A percentile compares a stretch with the other conserved stretches of the same genome.
Conservation (phyloP, 2,888 invertebrate genomes). For the Plebejus argus region DNA sequence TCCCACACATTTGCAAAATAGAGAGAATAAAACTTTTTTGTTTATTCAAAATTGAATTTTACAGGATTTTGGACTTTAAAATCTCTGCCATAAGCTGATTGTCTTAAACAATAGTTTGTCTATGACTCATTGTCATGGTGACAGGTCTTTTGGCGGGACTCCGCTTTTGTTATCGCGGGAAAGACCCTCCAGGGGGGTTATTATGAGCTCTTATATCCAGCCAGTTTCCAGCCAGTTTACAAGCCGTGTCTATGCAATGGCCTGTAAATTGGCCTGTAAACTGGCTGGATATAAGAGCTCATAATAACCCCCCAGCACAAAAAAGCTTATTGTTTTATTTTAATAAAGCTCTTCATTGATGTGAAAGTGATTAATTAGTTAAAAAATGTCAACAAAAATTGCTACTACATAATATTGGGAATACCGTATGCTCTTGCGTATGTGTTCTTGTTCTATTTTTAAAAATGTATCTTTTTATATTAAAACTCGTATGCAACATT, state of each 20-base stretch:
- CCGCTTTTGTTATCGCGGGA: conserved; percentile 41
- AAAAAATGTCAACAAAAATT: not conserved
- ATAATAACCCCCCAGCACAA: conserved; percentile 35
- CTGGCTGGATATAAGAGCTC: too few relatives aligned
- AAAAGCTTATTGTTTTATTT: conserved; percentile 35
- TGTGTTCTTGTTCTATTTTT: not conserved
- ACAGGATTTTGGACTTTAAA: conserved; percentile 22
- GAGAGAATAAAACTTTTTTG: conserved; percentile 14
- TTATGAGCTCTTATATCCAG: too few relatives aligned
- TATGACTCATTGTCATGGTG: conserved; percentile 39
- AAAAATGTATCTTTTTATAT: not conserved
- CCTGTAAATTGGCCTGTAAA: too few relatives aligned
- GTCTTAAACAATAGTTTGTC: conserved; percentile 34
- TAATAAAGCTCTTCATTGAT: conserved; percentile 22
- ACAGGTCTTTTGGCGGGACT: conserved; percentile 44
- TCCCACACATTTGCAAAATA: conserved; percentile 23
- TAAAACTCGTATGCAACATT: not conserved
- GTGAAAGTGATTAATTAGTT: conserved; percentile 26
- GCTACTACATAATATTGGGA: not conserved
- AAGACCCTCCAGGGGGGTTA: conserved; percentile 31
- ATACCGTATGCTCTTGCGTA: not conserved
- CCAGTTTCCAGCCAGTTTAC: too few relatives aligned
- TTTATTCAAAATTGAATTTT: conserved; percentile 3
- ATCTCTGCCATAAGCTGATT: conserved; percentile 13
- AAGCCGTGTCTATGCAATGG: too few relatives aligned